Conservation (phyloP, 1,140 invertebrate species). For the Littorina saxatilis region DNA sequence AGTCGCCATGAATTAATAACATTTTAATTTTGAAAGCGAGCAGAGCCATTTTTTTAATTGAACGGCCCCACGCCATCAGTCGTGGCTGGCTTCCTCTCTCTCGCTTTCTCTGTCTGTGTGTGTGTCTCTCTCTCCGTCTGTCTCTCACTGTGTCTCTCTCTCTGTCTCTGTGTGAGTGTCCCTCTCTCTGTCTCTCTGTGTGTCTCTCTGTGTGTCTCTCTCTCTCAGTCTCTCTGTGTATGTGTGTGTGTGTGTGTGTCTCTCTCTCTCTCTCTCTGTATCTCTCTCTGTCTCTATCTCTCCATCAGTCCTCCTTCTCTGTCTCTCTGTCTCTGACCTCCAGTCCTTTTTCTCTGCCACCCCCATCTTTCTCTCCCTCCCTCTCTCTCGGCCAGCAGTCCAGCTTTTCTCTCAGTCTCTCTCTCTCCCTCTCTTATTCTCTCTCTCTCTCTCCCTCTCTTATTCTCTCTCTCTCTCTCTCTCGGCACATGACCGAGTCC, state of each 20-base stretch:
- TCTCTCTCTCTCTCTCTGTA: neutral
- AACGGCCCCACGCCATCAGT: constrained; percentile 6
- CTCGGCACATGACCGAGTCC: neutral
- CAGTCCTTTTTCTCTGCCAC: neutral
- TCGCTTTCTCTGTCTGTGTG: constrained; percentile 13
- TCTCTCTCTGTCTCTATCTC: neutral
- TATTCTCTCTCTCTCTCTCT: neutral
- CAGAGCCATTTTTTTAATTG: constrained; percentile 5
- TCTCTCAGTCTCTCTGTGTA: no score
- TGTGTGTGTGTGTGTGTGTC: constrained; percentile 20
- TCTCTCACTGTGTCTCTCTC: constrained; percentile 10
- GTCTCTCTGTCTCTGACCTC: neutral
- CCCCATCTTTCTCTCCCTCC: constrained; percentile 21
- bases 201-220: constrained; percentile 20
- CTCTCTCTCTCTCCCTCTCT: no score
- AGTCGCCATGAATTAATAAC: constrained; percentile 30
- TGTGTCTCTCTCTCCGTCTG: constrained; percentile 8
- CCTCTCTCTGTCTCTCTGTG: constrained; percentile 17
- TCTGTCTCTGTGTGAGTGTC: constrained; percentile 8
- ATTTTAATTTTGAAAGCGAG: constrained; percentile 35
- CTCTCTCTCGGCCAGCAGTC: neutral
- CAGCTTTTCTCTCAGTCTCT: neutral
- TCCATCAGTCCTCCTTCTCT: neutral
- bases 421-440: constrained; percentile 8
- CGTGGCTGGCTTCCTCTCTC: constrained; percentile 2